Evolutionary conservation across 1,140 invertebrate species (phyloP), one percentile per base, ranked within the genome.

Genomic region (Zaprionus taronus): DNA sequence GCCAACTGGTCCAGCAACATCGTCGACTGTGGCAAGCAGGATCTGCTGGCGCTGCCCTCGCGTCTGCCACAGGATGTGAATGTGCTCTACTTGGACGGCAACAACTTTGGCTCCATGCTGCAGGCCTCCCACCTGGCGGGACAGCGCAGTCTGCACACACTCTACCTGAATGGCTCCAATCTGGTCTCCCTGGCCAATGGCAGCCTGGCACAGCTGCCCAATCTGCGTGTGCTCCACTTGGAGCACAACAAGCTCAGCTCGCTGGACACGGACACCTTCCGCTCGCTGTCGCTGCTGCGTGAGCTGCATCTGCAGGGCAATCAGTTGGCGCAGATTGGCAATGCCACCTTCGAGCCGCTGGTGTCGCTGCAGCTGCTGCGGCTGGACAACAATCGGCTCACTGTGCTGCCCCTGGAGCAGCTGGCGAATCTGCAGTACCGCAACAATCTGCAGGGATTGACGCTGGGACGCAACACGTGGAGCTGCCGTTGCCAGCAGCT

Each of bases 221-320:
- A 96, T 60, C 94, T 98, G 5, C 95, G 96, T 91, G 95, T 95
- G 61, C 94, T 98, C 1, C 97, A 98, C 93, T 94, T 98, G 76
- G 96, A 98, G 90, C 95, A 97, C 92, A 98, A 98, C 93, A 94
- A 95, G 81, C 94, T 98, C 60, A 95, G 93, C 71, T 94, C 95
- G 53, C 93, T 98, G 22, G 95, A 96, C 66, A 97, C 97, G 1
- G 96, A 95, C 86, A 97, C 98, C 92, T 98, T 98, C 93, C 96
- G 96, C 66, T 95, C 96, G 77, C 93, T 98, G 67, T 94, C 94
- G 1, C 95, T 96, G 73, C 93, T 98, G 69, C 95, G 96, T 78
- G 97, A 98, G 93, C 94, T 98, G 5, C 97, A 97, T 93, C 93
- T 98, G 62, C 97, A 98, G 80, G 96, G 97, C 92, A 98, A 98